Evolutionary conservation across 2,888 invertebrate species (phyloP).

Genomic region (Pasiphila rectangulata): DNA sequence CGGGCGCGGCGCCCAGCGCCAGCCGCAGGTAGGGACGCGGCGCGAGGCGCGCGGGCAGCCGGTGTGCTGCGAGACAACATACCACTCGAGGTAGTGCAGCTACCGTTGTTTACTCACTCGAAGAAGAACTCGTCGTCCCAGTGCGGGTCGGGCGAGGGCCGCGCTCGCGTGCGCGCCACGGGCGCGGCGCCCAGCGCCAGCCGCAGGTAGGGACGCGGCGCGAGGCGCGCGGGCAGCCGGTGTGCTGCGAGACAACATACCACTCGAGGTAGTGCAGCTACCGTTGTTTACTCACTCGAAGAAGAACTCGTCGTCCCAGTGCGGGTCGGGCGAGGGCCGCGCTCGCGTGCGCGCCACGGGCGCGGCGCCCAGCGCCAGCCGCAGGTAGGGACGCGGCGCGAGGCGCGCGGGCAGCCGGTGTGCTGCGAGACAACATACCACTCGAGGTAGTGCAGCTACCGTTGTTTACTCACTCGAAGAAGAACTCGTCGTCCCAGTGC

Average conservation of each 20-base stretch:
- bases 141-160: slow-evolving; percentile 94
- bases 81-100: too few species aligned
- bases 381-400: too few species aligned
- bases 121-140: slow-evolving; percentile 99
- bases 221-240: too few species aligned
- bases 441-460: background rate
- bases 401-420: too few species aligned
- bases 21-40: slow-evolving; percentile 95
- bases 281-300: slow-evolving; percentile 87
- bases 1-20: slow-evolving; percentile 93
- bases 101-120: slow-evolving; percentile 84
- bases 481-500: slow-evolving; percentile 98
- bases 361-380: slow-evolving; percentile 92
- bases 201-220: slow-evolving; percentile 94
- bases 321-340: slow-evolving; percentile 94
- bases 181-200: slow-evolving; percentile 93
- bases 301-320: slow-evolving; percentile 99
- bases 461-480: slow-evolving; percentile 89
- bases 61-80: too few species aligned
- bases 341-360: too few species aligned
- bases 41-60: too few species aligned
- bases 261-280: background rate
- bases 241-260: too few species aligned
- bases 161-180: too few species aligned
- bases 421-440: too few species aligned